phyloP scores from a whole-genome alignment of 1,140 invertebrate genomes.

The Trichonephila clavipes region DNA sequence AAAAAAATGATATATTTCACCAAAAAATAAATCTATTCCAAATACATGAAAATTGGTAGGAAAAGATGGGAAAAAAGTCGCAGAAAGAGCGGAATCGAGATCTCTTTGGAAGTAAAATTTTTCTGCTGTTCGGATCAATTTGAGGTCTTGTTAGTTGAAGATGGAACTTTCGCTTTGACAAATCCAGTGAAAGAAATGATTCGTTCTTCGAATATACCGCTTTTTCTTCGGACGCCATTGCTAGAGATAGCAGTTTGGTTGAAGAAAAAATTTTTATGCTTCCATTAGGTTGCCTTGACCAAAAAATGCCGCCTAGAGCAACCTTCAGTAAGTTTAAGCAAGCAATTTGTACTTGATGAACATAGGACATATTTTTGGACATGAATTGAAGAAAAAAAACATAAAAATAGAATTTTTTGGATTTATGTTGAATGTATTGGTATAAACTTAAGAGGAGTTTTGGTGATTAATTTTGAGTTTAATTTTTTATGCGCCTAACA shows the following conservation, averaged over 20 bases:
- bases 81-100: background rate
- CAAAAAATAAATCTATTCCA: slow-evolving; percentile 35
- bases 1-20: slow-evolving; percentile 32
- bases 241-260: background rate
- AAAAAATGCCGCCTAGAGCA: background rate
- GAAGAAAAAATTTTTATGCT: background rate
- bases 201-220: background rate
- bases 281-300: background rate
- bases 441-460: no score
- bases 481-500: no score
- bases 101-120: slow-evolving; percentile 57
- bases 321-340: background rate
- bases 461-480: no score
- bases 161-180: slow-evolving; percentile 67
- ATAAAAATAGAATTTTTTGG: no score
- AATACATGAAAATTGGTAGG: slow-evolving; percentile 38
- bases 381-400: no score
- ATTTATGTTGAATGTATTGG: no score
- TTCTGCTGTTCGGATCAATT: slow-evolving; percentile 70
- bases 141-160: slow-evolving; percentile 63
- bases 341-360: no score
- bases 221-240: background rate
- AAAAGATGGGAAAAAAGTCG: background rate
- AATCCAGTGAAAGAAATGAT: slow-evolving; percentile 62
- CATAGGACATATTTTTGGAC: no score